These are phyloP conservation scores for Bufo gargarizans DNA, from an alignment of 2,113 vertebrate species.

Conservation along the genomic window DNA sequence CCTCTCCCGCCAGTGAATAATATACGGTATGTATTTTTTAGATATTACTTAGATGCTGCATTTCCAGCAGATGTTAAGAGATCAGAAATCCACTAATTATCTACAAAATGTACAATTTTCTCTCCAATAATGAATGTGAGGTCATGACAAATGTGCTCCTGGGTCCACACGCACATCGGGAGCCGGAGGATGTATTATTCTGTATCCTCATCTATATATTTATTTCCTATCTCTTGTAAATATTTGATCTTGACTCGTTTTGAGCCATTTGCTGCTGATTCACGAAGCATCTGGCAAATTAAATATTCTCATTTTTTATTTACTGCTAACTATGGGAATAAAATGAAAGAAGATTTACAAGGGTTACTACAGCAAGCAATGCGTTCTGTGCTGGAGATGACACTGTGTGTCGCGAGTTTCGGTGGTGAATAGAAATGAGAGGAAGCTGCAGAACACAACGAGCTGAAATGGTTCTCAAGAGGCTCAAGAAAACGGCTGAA, in stretches of 20 bases:
- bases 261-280: not conserved
- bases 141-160: not conserved
- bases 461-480: conserved; percentile 4
- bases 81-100: not conserved
- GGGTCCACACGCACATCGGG: not conserved
- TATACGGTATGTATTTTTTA: not conserved
- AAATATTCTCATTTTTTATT: not conserved
- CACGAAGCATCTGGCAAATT: conserved; percentile 8
- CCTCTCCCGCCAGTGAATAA: too few species aligned
- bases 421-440: not conserved
- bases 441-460: not conserved
- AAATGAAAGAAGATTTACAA: conserved; percentile 14
- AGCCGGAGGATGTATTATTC: too few species aligned
- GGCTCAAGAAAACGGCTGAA: not conserved
- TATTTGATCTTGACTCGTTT: not conserved
- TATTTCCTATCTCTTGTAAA: not conserved
- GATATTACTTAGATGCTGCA: not conserved
- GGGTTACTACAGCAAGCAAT: not conserved
- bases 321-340: conserved; percentile 31
- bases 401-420: not conserved
- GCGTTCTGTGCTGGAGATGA: not conserved
- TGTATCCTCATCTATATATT: not conserved
- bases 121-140: not conserved
- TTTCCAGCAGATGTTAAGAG: not conserved
- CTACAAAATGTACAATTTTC: not conserved